Evolutionary conservation across 2,888 invertebrate genomes (phyloP).

Genomic region (Catocala nupta): DNA sequence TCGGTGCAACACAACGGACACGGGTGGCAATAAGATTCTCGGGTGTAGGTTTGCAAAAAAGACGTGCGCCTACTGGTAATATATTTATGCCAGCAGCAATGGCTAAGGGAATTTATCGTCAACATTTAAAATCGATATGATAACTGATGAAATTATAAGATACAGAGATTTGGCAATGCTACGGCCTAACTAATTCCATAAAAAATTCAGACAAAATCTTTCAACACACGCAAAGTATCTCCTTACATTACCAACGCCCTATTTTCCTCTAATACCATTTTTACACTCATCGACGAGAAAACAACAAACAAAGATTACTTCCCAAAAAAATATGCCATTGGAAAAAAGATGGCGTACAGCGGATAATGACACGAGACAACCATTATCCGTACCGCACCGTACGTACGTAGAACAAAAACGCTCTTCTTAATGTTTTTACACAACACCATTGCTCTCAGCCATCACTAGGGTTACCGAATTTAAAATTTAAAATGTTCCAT

Average conservation of each 20-base stretch:
- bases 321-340: slow-evolving; percentile 27
- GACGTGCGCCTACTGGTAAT: no score
- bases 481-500: slow-evolving; percentile 6
- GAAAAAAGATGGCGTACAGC: slow-evolving; percentile 33
- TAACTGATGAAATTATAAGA: no score
- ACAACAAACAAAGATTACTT: slow-evolving; percentile 30
- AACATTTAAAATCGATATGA: no score
- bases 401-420: slow-evolving; percentile 30
- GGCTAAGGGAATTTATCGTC: no score
- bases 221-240: no score
- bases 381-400: slow-evolving; percentile 28
- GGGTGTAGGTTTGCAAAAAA: no score
- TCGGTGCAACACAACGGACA: no score
- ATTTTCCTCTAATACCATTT: slow-evolving; percentile 4
- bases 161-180: no score
- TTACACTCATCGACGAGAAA: slow-evolving; percentile 1
- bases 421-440: slow-evolving; percentile 16
- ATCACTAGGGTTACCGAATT: slow-evolving; percentile 17
- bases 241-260: background rate
- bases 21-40: no score
- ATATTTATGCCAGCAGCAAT: no score
- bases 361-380: slow-evolving; percentile 43
- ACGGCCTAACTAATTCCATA: no score
- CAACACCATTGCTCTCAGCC: slow-evolving; percentile 36
- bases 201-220: no score